Evolutionary conservation across 2,888 invertebrate species (phyloP).

Genomic region (Ferdinandea cuprea): DNA sequence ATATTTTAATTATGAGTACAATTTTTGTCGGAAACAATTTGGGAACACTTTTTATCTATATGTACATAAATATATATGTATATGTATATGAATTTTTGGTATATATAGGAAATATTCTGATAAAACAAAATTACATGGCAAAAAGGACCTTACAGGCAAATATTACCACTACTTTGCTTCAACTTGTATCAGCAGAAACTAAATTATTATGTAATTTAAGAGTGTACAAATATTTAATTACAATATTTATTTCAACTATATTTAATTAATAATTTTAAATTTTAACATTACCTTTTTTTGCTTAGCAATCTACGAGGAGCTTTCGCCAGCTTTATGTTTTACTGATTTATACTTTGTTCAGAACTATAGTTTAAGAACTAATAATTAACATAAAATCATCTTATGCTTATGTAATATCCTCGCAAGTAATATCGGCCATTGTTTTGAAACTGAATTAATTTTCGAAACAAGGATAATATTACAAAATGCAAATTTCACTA

Average conservation of each 20-base stretch:
- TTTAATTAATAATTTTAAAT: not conserved
- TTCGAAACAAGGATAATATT: slow-evolving; percentile 60
- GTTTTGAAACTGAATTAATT: slow-evolving; percentile 63
- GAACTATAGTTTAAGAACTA: not conserved
- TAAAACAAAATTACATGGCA: no score
- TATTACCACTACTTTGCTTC: no score
- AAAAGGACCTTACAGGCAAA: no score
- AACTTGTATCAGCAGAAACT: no score
- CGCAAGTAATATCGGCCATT: slow-evolving; percentile 47
- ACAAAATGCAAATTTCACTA: slow-evolving; percentile 75
- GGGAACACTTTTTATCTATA: no score
- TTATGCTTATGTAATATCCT: slow-evolving; percentile 28
- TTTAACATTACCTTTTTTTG: slow-evolving; percentile 5
- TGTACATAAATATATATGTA: no score
- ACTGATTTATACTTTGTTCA: not conserved
- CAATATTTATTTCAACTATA: no score
- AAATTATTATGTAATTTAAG: not conserved
- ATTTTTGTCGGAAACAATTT: no score
- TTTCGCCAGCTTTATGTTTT: slow-evolving; percentile 8
- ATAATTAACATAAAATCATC: not conserved
- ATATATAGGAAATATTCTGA: no score
- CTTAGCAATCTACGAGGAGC: slow-evolving; percentile 26
- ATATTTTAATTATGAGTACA: no score
- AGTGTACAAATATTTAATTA: no score
- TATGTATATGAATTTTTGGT: no score